Evolutionary conservation across 1,140 invertebrate species (phyloP).

Genomic region (Drosophila insularis): DNA sequence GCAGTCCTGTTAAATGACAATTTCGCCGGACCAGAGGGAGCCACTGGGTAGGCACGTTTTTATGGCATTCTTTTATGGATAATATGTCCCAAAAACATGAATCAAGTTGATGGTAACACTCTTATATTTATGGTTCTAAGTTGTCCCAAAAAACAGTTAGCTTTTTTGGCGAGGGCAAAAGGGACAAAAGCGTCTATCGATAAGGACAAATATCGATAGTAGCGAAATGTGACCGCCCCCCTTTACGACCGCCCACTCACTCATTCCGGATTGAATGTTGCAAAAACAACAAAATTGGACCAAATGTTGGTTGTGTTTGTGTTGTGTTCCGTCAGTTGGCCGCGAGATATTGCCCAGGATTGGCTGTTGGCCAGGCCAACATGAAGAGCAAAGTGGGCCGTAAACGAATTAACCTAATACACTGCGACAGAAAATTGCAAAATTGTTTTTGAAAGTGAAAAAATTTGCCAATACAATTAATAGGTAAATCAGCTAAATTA

Average conservation of each 20-base stretch:
- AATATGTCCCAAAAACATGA: not conserved
- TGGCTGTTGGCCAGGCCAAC: conserved; percentile 6
- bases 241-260: not conserved
- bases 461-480: not conserved
- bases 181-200: not conserved
- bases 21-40: not conserved
- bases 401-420: not conserved
- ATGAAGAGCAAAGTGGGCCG: conserved; percentile 42
- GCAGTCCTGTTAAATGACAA: not conserved
- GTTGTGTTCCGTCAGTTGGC: conserved; percentile 47
- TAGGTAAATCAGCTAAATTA: not conserved
- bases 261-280: not conserved
- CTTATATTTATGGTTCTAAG: conserved; percentile 1
- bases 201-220: not conserved
- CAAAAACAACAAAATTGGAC: conserved; percentile 29
- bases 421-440: not conserved
- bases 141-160: not conserved
- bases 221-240: not conserved
- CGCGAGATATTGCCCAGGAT: conserved; percentile 57
- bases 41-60: not conserved
- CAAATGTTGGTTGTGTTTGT: conserved; percentile 47
- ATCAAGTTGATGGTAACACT: not conserved
- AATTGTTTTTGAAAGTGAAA: not conserved
- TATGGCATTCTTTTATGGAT: not conserved
- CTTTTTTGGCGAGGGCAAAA: not conserved